Conservation (phyloP, 35 echinoderm and acorn worm genomes). For the Strongylocentrotus purpuratus region DNA sequence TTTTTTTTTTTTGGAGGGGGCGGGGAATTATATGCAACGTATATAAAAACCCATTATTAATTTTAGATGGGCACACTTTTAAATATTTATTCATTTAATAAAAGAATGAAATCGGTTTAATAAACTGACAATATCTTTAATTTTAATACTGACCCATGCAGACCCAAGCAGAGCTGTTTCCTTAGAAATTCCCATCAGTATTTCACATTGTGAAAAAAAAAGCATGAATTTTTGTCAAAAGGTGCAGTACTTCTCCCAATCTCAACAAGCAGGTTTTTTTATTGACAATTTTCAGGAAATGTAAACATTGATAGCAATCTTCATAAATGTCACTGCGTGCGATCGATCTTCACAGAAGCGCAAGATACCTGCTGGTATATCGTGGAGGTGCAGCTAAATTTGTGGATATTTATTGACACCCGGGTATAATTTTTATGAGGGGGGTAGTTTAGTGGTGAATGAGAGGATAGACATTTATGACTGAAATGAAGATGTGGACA, state of each 20-base stretch:
- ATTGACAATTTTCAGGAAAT: not conserved
- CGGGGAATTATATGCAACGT: too few species aligned
- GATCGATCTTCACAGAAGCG: not conserved
- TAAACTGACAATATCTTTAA: not conserved
- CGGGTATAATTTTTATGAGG: not conserved
- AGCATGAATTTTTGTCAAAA: not conserved
- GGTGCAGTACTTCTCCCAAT: not conserved
- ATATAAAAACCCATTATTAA: too few species aligned
- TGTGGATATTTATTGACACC: not conserved
- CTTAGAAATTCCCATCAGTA: not conserved
- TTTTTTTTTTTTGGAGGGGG: too few species aligned
- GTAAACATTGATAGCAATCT: not conserved
- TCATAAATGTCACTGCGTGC: not conserved
- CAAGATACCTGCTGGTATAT: not conserved
- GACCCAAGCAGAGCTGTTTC: not conserved
- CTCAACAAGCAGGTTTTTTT: not conserved
- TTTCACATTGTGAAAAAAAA: not conserved
- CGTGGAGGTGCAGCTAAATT: not conserved
- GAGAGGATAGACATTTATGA: not conserved
- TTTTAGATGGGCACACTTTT: too few species aligned
- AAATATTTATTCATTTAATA: too few species aligned
- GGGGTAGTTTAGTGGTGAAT: not conserved
- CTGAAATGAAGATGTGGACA: not conserved
- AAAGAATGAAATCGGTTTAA: not conserved
- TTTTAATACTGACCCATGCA: not conserved